Evolutionary conservation across 2,797 vertebrate genomes (phyloP), one percentile per base, ranked within the genome.

Genomic region (Potorous gilbertii): DNA sequence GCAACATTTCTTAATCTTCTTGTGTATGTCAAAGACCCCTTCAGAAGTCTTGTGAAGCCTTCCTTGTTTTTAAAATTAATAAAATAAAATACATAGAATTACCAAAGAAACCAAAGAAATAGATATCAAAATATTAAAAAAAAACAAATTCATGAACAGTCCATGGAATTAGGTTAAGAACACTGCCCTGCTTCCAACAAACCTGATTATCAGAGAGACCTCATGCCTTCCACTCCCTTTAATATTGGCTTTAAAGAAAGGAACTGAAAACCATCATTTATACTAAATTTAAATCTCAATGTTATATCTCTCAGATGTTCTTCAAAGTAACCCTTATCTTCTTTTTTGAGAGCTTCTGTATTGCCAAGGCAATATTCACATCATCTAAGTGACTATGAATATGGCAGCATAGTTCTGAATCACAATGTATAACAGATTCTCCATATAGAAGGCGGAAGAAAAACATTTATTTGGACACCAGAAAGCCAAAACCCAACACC

Each of bases 231-330:
- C 0, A 10, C 29, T 81, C 2, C n/a, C 40, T 81, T 40, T 21
- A 24, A 81, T 81, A 46, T 1, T 81, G 18, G 2, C n/a, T 81
- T 81, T 46, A 81, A 46, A 81, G 8, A 46, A 40, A 81, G n/a
- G 74, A 81, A 18, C 8, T 81, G 87, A 93, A 91, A 95, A 92
- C 14, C 56, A 21, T 87, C 52, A 90, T 57, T 90, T 91, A 91
- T 94, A 93, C 54, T 34, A 16, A 89, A 93, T 92, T 93, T 90
- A 93, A 54, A 29, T 74, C 27, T 96, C 57, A 55, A 54, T 95
- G 14, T 93, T 46, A 91, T 29, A 81, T 95, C 34, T 95, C 34
- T 31, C 24, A 57, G 94, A 46, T 54, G 54, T 93, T 87, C 52
- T 52, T 87, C 5, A 31, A 81, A 8, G 18, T 24, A 81, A 81